Evolutionary conservation across 2,888 invertebrate species (phyloP), one percentile per base, ranked within the genome.

Genomic region (Apamea crenata): DNA sequence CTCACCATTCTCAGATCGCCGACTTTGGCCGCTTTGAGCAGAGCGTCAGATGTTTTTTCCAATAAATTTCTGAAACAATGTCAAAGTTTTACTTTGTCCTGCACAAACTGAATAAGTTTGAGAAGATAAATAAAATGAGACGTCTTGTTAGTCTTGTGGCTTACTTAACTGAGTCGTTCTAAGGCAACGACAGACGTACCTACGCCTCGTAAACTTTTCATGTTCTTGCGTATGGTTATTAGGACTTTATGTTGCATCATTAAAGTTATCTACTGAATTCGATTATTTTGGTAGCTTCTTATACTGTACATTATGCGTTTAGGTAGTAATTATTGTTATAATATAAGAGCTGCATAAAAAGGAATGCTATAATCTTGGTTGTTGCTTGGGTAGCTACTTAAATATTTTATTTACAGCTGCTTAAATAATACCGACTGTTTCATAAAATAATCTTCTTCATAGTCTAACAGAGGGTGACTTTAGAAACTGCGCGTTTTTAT

Each of bases 21-120:
- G 91, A 97, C 97, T 97, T 98, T 98, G 70, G 99, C 98, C 85
- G 99, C 98, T 96, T 98, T 98, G 90, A 99, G 97, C 90, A 99
- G 97, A 90, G 98, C 97, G 95, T 99, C 98, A 90, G 98, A 98
- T 90, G 98, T 98, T 97, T 98, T 98, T 96, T 99, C 98, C 94
- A 98, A 97, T 92, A 98, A 97, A 95, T 98, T 98, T 95, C 98
- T 98, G 97, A 90, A 97, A 97, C 95, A 95, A 96, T 86, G 77
- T 79, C 69, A 71, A 89, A 87, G 77, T 88, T 87, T 88, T 83
- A 90, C 77, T 80, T 85, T 80, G 82, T 77, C 59, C 80, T 80
- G 59, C 44, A 75, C 74, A 78, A 83, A 77, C 66, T 72, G 74
- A 84, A 83, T 74, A 74, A 83, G 78, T 83, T 83, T 72, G 21